Evolutionary conservation across 2,113 vertebrate genomes (phyloP).

Genomic region (Pristiophorus japonicus): DNA sequence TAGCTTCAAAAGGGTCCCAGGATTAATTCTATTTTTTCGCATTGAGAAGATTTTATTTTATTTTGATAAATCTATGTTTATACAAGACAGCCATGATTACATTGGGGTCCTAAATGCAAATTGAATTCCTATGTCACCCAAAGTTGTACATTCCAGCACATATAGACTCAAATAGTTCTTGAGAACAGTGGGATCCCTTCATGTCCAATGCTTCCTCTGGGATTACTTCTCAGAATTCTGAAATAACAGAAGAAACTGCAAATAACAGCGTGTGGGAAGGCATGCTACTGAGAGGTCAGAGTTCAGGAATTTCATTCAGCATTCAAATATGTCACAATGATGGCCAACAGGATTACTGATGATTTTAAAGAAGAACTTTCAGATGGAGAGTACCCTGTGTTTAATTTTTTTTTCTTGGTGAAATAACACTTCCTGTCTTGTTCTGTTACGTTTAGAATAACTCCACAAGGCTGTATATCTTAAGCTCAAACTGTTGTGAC

Average conservation of each 20-base stretch:
- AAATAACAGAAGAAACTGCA: neutral
- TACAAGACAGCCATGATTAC: neutral
- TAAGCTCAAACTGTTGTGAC: too few species aligned
- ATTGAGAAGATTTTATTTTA: neutral
- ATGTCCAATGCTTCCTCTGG: neutral
- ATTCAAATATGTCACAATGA: neutral
- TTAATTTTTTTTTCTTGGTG: neutral
- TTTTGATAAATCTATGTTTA: neutral
- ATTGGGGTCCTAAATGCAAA: neutral
- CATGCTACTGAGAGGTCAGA: neutral
- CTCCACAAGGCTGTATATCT: too few species aligned
- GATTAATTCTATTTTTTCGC: neutral
- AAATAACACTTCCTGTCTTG: neutral
- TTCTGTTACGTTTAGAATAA: too few species aligned
- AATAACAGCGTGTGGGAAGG: neutral
- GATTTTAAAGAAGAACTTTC: neutral
- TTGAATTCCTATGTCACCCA: neutral
- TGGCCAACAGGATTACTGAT: neutral
- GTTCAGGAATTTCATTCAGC: neutral
- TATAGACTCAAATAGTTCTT: neutral
- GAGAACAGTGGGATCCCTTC: slow-evolving; percentile 1
- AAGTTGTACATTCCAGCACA: neutral
- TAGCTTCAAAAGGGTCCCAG: neutral
- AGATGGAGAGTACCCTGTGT: neutral
- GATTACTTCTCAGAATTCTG: slow-evolving; percentile 14